Evolutionary conservation across 2,888 invertebrate genomes (phyloP).

Genomic region (Orthonychiurus folsomi): DNA sequence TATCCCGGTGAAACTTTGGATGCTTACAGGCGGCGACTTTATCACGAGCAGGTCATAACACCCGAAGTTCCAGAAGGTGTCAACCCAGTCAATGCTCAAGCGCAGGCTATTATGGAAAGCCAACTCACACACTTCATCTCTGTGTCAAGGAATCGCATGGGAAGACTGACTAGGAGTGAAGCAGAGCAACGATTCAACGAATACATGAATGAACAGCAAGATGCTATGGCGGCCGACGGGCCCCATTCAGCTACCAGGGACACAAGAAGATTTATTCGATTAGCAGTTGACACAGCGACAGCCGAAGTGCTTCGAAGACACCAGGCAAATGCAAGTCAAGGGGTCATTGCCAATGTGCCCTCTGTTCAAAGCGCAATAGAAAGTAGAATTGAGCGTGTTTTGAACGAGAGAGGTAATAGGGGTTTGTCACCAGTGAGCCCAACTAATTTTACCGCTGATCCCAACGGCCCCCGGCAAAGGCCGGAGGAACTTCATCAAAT

Average conservation of each 20-base stretch:
- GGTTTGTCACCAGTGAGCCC: slow-evolving; percentile 16
- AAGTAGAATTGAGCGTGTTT: slow-evolving; percentile 37
- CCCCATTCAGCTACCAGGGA: slow-evolving; percentile 11
- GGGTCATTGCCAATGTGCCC: neutral
- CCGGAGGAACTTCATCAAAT: neutral
- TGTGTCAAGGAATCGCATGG: neutral
- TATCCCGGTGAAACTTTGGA: slow-evolving; percentile 6
- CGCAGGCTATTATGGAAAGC: neutral
- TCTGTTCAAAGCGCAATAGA: slow-evolving; percentile 31
- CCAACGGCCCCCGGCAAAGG: slow-evolving; percentile 6
- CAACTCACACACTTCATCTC: slow-evolving; percentile 4
- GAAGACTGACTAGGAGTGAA: neutral
- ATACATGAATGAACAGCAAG: neutral
- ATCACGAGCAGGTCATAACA: neutral
- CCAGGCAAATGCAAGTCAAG: neutral
- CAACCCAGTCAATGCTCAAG: neutral
- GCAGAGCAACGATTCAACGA: neutral
- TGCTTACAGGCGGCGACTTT: slow-evolving; percentile 1
- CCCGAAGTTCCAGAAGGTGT: neutral
- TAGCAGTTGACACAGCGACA: slow-evolving; percentile 35
- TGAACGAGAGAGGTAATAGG: slow-evolving; percentile 36
- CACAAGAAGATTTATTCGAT: slow-evolving; percentile 26
- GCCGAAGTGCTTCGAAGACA: slow-evolving; percentile 18
- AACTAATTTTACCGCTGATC: neutral
- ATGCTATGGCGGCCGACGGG: slow-evolving; percentile 12